These are phyloP conservation scores for Scaptomyza polygonia DNA, from an alignment of 2,888 invertebrate genomes.

Conservation along the genomic window DNA sequence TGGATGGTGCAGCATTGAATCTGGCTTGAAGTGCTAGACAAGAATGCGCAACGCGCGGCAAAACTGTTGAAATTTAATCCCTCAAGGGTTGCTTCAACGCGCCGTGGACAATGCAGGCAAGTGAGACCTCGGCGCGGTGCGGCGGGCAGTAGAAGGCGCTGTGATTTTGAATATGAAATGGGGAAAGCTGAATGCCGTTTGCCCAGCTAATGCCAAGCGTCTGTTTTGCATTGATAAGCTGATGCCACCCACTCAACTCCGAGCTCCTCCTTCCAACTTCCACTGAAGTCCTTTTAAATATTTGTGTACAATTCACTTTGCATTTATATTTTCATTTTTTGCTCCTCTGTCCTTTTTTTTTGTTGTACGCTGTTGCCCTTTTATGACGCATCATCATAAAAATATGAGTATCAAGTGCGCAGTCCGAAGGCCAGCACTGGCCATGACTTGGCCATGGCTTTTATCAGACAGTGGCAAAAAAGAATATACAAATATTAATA, in stretches of 20 bases:
- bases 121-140: neutral
- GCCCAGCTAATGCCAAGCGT: conserved; percentile 63
- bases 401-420: conserved; percentile 57
- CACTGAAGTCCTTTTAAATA: conserved; percentile 42
- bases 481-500: conserved; percentile 40
- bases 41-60: conserved; percentile 71
- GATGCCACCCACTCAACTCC: conserved; percentile 20
- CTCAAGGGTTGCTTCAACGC: conserved; percentile 80
- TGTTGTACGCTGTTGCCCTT: conserved; percentile 31
- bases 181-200: conserved; percentile 19
- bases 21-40: conserved; percentile 60
- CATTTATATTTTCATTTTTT: conserved; percentile 7
- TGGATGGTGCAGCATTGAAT: conserved; percentile 29
- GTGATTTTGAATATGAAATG: conserved; percentile 54
- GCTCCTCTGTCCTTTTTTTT: neutral
- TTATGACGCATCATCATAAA: conserved; percentile 69
- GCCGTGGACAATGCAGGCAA: conserved; percentile 51
- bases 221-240: conserved; percentile 81
- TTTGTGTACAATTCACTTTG: conserved; percentile 28
- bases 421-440: conserved; percentile 38
- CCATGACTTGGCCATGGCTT: conserved; percentile 50
- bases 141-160: conserved; percentile 7
- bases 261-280: neutral
- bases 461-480: conserved; percentile 68
- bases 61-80: conserved; percentile 79